Base-by-base conservation (phyloP, 1,140 invertebrate species). In the Anagrus nilaparvatae region DNA sequence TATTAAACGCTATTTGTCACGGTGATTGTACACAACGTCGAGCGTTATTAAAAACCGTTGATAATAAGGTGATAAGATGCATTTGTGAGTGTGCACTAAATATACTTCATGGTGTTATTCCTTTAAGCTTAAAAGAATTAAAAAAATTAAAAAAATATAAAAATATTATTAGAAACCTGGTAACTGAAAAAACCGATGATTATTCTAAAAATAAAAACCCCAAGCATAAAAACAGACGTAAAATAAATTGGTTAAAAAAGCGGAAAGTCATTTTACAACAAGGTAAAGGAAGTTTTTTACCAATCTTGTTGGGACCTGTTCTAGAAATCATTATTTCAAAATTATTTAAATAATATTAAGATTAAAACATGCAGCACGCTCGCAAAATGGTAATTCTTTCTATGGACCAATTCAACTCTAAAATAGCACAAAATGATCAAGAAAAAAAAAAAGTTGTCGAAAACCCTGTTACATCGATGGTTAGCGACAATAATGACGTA, bases 41-140 rank as follows among this genome's bases (percentile, higher is more conserved):
- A 17, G 13, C 34, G 7, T 24, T 52, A 17, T 27, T 54, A 13
- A 39, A 31, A 5, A 19, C 37, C 2, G 45, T 50, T 0, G 48
- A 54, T 28, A 25, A 30, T 14, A 10, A 23, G 3, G 13, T 49
- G 1, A 27, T 54, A 10, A 39, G 44, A 10, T 51, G 43, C 41
- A 48, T 51, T 24, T 51, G 49, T 28, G 46, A 51, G 29, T 54
- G 50, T 35, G 48, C 39, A 0, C 38, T 52, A 12, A 54, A 54
- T 33, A 40, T 39, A 2, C 23, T 54, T 1, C 23, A 34, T 2
- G 48, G 39, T 1, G 38, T 41, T 9, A 17, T 50, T 10, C 17
- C 17, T 4, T 10, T 36, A 1, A 39, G 17, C 5, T n/a, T n/a
- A n/a, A n/a, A n/a, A n/a, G n/a, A n/a, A n/a, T n/a, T n/a, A n/a